Evolutionary conservation across 1,140 invertebrate genomes (phyloP), one percentile per base, ranked within the genome.

Genomic region (Rhynchophorus ferrugineus): DNA sequence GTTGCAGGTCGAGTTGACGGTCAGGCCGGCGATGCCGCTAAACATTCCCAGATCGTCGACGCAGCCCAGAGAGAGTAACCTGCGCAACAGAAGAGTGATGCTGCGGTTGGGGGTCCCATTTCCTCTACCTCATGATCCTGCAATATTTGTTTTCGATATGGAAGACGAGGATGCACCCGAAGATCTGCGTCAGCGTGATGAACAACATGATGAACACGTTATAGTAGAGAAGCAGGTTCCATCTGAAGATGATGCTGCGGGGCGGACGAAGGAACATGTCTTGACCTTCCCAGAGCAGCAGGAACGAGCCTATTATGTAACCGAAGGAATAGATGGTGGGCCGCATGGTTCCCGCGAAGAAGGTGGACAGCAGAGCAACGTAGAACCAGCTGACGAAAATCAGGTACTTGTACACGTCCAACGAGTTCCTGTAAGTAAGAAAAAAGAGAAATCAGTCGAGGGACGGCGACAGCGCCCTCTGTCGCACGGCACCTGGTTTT

Each of bases 401-500:
- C 3, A 36, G n/a, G 11, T 29, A 18, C 21, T 55, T 55, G 19
- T 36, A 19, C 3, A 44, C 17, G 24, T 55, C 53, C n/a, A 55
- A 38, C 18, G 35, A 13, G 20, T n/a, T 29, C 33, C 46, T 55
- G 21, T 48, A 54, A 54, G 13, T 19, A 6, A n/a, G n/a, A n/a
- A n/a, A n/a, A n/a, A n/a, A n/a, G n/a, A n/a, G n/a, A n/a, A n/a
- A n/a, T n/a, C n/a, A n/a, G n/a, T n/a, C n/a, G n/a, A n/a, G n/a
- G n/a, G n/a, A n/a, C n/a, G n/a, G n/a, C n/a, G n/a, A n/a, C n/a
- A n/a, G n/a, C n/a, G n/a, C n/a, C n/a, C n/a, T n/a, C n/a, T n/a
- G n/a, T n/a, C n/a, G n/a, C n/a, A n/a, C n/a, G n/a, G n/a, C 39
- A 54, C 52, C 38, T 47, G n/a, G 53, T 39, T 16, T 55, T 47